Conservation (phyloP, 2,113 vertebrate genomes). For the Lepidothrix coronata region DNA sequence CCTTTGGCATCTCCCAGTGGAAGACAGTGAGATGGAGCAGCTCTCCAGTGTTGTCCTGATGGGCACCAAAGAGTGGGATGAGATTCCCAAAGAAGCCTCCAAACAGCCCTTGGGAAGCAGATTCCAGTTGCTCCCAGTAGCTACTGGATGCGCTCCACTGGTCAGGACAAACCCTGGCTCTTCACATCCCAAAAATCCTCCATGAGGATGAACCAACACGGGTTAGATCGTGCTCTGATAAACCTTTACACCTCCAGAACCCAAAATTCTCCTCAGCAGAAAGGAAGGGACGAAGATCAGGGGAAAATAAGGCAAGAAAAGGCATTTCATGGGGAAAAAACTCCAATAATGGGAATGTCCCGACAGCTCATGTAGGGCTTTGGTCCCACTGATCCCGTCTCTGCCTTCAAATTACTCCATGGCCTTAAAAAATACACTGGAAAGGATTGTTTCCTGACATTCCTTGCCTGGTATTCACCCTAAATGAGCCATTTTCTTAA, state of each 20-base stretch:
- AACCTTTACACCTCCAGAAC: background rate
- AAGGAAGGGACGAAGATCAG: background rate
- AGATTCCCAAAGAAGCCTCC: background rate
- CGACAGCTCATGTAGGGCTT: background rate
- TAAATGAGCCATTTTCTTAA: conserved; percentile 31
- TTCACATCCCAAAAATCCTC: background rate
- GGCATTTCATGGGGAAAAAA: background rate
- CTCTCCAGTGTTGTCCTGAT: background rate
- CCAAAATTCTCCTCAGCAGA: background rate
- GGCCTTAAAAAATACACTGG: background rate
- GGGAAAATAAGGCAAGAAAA: background rate
- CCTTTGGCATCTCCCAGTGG: background rate
- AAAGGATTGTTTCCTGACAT: conserved; percentile 32
- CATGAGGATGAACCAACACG: background rate
- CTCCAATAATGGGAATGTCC: background rate
- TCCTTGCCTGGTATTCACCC: conserved; percentile 18
- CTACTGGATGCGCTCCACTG: background rate
- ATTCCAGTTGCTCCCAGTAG: background rate
- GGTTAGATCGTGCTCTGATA: background rate
- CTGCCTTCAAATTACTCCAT: background rate
- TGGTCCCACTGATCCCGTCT: background rate
- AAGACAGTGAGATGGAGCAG: background rate
- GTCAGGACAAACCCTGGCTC: background rate
- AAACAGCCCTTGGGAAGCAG: background rate
- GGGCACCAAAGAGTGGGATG: background rate